Evolutionary conservation across 1,140 invertebrate species (phyloP).

Genomic region (Leptinotarsa texana): DNA sequence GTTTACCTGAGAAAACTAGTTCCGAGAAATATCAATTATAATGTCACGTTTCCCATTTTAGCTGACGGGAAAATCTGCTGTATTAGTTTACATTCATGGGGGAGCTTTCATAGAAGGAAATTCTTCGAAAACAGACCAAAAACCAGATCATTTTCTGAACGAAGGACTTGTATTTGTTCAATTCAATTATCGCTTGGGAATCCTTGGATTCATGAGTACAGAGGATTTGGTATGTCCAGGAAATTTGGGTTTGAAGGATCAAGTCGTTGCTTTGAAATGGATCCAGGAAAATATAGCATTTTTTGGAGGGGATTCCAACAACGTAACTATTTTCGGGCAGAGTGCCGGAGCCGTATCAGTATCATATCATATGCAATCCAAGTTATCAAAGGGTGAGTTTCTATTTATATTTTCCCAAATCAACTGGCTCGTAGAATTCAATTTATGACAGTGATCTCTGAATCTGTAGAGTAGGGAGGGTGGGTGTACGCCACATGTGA

Average conservation of each 20-base stretch:
- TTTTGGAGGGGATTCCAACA: constrained; percentile 73
- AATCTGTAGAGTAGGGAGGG: no score
- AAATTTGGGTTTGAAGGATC: constrained; percentile 70
- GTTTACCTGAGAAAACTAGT: no score
- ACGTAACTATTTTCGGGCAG: constrained; percentile 70
- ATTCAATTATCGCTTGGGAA: constrained; percentile 71
- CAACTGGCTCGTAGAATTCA: no score
- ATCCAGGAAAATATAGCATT: constrained; percentile 67
- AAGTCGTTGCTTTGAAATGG: constrained; percentile 71
- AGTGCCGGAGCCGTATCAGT: constrained; percentile 69
- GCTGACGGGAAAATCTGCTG: constrained; percentile 9
- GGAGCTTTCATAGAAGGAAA: constrained; percentile 70
- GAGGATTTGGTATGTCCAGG: constrained; percentile 66
- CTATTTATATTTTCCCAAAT: no score
- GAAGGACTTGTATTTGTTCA: constrained; percentile 71
- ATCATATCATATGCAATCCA: constrained; percentile 68
- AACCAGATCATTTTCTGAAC: constrained; percentile 67
- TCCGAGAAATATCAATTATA: no score
- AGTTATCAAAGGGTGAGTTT: constrained; percentile 60
- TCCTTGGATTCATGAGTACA: constrained; percentile 57
- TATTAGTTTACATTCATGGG: constrained; percentile 71
- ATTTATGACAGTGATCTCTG: no score
- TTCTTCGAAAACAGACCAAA: constrained; percentile 64
- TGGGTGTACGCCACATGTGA: no score
- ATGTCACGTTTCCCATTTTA: neutral